Evolutionary conservation across 2,113 vertebrate genomes (phyloP), one percentile per base, ranked within the genome.

Genomic region (Australoheros scitulus): DNA sequence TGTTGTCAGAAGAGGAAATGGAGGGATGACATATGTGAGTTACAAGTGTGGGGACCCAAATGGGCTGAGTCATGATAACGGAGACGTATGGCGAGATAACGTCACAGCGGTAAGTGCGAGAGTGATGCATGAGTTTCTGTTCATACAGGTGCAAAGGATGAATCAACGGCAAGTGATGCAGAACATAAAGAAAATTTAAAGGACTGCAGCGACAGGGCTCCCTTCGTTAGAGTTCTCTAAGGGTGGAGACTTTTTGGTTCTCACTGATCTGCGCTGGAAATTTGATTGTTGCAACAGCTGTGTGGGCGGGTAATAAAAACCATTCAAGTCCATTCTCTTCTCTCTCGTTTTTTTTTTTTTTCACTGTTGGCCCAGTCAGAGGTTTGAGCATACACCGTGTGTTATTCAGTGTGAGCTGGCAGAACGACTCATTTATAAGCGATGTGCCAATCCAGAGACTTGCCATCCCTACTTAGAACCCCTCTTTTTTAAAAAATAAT

Each of bases 41-140:
- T 82, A 76, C 4, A 50, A 60, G 15, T 2, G 2, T 2, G 2
- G 38, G 43, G 61, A 60, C 57, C 57, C 47, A 11, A 59, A 84
- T 55, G 34, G 76, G 83, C n/a, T 47, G 63, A 78, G 75, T 63
- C 24, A 14, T 8, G 81, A 92, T 87, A 88, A 81, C 60, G 10
- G 56, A 77, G 83, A 87, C 17, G 55, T 75, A 74, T 24, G 59
- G 43, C 8, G 59, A 85, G 87, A 90, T 84, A 87, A 84, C 9
- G 77, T 86, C 75, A 63, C 52, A 1, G 36, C n/a, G 3, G 59
- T 7, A 26, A 3, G 80, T 3, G 14, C 64, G 76, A 61, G 32
- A 13, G 79, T 84, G 86, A 88, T 79, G 60, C 58, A 88, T 79
- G 4, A 14, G 3, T 29, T 79, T 83, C 29, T 56, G 52, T 41